These are phyloP conservation scores for Remorina albescens DNA, from an alignment of 2,797 vertebrate species.

Conservation along the genomic window DNA sequence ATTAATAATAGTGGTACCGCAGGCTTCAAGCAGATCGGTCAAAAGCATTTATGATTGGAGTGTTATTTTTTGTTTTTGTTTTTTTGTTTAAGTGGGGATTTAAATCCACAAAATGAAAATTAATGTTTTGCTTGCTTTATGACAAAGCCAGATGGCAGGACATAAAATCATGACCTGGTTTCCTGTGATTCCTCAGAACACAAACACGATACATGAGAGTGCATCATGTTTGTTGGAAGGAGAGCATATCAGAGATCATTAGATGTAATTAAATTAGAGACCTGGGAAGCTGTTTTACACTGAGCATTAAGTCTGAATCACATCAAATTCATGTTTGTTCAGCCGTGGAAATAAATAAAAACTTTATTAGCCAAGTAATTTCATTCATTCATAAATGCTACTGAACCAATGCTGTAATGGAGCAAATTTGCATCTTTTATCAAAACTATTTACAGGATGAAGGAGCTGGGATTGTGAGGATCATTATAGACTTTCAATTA, in stretches of 20 bases:
- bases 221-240: constrained; percentile 7
- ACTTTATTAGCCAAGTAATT: no score
- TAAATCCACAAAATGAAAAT: no score
- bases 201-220: background rate
- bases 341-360: background rate
- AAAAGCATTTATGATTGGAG: background rate
- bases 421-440: no score
- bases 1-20: background rate
- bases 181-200: background rate
- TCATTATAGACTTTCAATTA: background rate
- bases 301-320: constrained; percentile 9
- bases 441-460: no score
- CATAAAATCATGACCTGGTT: background rate
- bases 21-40: background rate
- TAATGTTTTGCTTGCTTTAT: background rate
- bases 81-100: background rate
- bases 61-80: no score
- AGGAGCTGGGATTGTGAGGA: background rate
- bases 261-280: constrained; percentile 8
- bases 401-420: no score
- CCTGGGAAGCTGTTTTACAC: background rate
- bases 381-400: no score
- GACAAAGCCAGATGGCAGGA: background rate
- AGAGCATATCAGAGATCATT: background rate
- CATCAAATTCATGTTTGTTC: background rate